These are phyloP conservation scores for Eudasyphora cyanicolor DNA, from an alignment of 2,888 invertebrate genomes.

Conservation along the genomic window DNA sequence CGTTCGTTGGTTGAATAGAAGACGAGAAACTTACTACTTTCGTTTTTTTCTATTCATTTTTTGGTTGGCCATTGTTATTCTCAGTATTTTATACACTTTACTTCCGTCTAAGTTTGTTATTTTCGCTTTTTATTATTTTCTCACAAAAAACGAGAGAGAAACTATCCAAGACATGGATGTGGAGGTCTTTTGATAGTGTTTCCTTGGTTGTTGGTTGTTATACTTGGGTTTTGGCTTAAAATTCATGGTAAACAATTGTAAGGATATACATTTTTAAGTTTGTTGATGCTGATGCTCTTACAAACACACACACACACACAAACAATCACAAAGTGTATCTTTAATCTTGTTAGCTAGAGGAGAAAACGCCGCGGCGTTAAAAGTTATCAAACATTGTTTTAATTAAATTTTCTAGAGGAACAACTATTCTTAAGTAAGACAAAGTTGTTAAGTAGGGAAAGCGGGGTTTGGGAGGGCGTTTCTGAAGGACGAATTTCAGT, in stretches of 20 bases:
- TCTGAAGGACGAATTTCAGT: no score
- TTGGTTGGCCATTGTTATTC: conserved; percentile 49
- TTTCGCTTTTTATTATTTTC: conserved; percentile 1
- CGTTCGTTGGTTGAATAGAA: not conserved
- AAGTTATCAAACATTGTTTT: conserved; percentile 20
- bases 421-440: not conserved
- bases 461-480: no score
- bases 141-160: not conserved
- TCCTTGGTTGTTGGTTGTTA: not conserved
- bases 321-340: conserved; percentile 17
- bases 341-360: not conserved
- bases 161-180: not conserved
- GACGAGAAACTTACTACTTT: not conserved
- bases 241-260: not conserved
- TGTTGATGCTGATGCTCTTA: not conserved
- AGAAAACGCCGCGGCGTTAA: not conserved
- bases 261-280: not conserved
- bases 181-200: not conserved
- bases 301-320: no score
- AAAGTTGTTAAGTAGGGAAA: no score
- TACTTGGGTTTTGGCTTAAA: not conserved
- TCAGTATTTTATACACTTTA: conserved; percentile 17
- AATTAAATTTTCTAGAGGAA: not conserved
- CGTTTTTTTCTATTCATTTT: no score
- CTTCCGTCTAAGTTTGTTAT: conserved; percentile 43